Evolutionary conservation across 2,888 invertebrate species (phyloP).

Genomic region (Lapara coniferarum): DNA sequence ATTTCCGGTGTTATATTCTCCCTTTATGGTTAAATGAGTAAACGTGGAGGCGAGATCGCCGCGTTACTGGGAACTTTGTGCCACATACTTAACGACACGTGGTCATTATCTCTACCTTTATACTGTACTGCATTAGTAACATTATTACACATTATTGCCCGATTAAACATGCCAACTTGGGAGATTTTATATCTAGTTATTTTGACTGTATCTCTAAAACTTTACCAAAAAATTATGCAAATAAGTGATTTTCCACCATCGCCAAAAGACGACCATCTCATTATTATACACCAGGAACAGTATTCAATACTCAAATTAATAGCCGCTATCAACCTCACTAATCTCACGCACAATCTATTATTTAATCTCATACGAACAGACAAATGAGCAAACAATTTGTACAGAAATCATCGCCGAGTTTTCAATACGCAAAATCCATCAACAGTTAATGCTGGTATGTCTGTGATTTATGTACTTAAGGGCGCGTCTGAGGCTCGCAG

Average conservation of each 20-base stretch:
- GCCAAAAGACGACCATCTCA: background rate
- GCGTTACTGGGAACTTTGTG: constrained; percentile 5
- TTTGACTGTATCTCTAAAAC: background rate
- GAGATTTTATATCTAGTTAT: background rate
- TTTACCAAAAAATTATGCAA: too few relatives aligned
- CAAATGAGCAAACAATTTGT: constrained; percentile 28
- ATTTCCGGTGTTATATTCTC: constrained; percentile 20
- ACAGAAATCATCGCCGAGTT: constrained; percentile 45
- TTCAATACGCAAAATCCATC: constrained; percentile 61
- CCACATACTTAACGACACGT: constrained; percentile 18
- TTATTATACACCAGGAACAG: background rate
- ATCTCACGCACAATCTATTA: constrained; percentile 12
- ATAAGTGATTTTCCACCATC: too few relatives aligned
- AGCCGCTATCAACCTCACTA: background rate
- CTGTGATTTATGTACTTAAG: constrained; percentile 67
- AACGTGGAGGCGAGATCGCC: constrained; percentile 22
- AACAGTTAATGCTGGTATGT: constrained; percentile 59
- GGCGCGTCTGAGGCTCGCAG: constrained; percentile 45
- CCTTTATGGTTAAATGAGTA: constrained; percentile 22
- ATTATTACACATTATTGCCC: background rate
- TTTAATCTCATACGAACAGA: constrained; percentile 22
- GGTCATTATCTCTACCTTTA: background rate
- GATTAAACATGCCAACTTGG: background rate
- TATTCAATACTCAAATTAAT: background rate
- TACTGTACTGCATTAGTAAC: too few relatives aligned